Evolutionary conservation across 2,113 vertebrate species (phyloP).

Genomic region (Canis aureus): DNA sequence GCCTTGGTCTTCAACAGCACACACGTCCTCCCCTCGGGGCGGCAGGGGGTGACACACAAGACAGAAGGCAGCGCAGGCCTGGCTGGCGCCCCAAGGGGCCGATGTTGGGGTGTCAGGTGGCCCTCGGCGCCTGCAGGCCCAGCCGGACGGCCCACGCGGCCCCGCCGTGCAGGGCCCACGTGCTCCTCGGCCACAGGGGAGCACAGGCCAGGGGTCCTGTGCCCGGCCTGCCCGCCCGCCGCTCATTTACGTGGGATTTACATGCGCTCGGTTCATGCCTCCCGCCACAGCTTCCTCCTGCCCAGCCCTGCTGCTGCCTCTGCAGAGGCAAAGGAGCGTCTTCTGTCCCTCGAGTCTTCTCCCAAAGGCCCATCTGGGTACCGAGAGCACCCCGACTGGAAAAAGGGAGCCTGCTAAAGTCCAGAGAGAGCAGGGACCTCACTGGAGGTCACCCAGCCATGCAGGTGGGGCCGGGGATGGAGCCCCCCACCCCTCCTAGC

Average conservation of each 20-base stretch:
- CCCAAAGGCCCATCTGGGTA: neutral
- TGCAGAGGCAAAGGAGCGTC: constrained; percentile 8
- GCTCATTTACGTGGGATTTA: constrained; percentile 75
- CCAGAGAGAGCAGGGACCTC: neutral
- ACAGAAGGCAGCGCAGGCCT: neutral
- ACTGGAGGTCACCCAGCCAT: neutral
- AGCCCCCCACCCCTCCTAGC: neutral
- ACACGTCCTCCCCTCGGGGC: neutral
- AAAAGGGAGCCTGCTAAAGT: neutral
- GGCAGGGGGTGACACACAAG: neutral
- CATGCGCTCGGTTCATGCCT: constrained; percentile 68
- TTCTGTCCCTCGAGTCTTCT: neutral
- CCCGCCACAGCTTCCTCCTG: neutral
- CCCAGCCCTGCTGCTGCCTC: neutral
- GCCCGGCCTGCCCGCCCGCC: fast-evolving
- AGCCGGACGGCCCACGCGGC: neutral
- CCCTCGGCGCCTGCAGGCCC: neutral
- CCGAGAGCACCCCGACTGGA: neutral
- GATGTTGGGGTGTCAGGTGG: neutral
- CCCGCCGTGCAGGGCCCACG: neutral
- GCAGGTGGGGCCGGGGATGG: neutral
- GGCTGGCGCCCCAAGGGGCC: neutral
- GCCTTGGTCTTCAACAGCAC: neutral
- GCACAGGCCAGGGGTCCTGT: neutral
- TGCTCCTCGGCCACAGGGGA: neutral